Percentiles rank a stretch among this genome's conserved stretches.
Conservation (phyloP, 2,113 vertebrate genomes). For the Stictonetta naevosa region DNA sequence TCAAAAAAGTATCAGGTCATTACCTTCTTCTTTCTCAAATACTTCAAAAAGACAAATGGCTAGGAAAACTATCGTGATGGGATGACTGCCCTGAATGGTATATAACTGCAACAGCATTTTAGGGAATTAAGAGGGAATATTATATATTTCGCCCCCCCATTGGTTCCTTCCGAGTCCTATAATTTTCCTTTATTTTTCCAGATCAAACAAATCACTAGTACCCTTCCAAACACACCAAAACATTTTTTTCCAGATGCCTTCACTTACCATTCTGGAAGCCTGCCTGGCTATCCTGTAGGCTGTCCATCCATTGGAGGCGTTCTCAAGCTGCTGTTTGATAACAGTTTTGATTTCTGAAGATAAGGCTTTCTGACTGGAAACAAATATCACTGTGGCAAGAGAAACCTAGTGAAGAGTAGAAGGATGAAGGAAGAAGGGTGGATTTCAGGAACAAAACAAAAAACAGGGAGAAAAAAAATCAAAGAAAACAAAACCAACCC, state of each 20-base stretch:
- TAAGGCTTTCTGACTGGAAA: conserved; percentile 93
- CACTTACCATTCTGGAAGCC: conserved; percentile 94
- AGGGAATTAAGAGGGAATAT: background rate
- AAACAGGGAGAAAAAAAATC: background rate
- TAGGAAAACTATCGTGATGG: background rate
- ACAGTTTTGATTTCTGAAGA: conserved; percentile 91
- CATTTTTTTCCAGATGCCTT: background rate
- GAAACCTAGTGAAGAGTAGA: conserved; percentile 82
- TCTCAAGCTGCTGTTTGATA: conserved; percentile 95
- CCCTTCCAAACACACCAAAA: background rate
- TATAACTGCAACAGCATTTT: background rate
- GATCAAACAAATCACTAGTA: background rate
- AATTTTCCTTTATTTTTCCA: background rate
- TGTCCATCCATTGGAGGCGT: conserved; percentile 94
- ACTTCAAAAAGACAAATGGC: background rate
- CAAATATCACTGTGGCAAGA: conserved; percentile 96
- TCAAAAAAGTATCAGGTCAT: background rate
- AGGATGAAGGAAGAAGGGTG: background rate
- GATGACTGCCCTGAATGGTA: background rate
- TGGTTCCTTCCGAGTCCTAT: background rate
- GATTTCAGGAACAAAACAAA: background rate
- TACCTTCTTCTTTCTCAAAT: background rate
- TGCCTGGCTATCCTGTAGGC: conserved; percentile 96
- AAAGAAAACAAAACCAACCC: background rate
- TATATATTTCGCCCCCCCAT: fast-evolving